These are phyloP conservation scores for Pteromalus puparum DNA, from an alignment of 1,140 invertebrate genomes.

Conservation along the genomic window DNA sequence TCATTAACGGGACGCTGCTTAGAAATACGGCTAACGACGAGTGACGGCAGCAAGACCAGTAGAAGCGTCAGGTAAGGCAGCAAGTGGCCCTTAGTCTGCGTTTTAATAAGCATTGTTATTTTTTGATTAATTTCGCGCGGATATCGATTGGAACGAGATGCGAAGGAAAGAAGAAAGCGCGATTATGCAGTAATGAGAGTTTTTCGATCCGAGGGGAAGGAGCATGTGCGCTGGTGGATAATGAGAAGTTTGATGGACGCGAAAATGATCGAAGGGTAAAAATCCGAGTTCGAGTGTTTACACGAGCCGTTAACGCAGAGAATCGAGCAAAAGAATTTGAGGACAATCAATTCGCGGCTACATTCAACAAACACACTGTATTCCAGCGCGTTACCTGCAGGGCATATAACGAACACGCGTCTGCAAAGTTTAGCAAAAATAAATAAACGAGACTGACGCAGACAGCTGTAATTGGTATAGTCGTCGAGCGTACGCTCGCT, in stretches of 20 bases:
- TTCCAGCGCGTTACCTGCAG: no score
- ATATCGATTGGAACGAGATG: neutral
- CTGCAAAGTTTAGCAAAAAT: neutral
- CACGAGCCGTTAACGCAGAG: neutral
- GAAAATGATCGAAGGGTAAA: no score
- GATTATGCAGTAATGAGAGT: slow-evolving; percentile 5
- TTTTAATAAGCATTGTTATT: slow-evolving; percentile 10
- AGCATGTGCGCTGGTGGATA: neutral
- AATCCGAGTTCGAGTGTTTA: neutral
- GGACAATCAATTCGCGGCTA: neutral
- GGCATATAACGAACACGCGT: no score
- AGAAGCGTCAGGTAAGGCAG: neutral
- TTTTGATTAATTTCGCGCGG: slow-evolving; percentile 21
- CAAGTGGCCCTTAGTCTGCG: slow-evolving; percentile 1
- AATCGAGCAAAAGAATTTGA: neutral
- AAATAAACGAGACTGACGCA: neutral
- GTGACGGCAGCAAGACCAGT: neutral
- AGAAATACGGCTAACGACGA: slow-evolving; percentile 4
- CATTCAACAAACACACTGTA: no score
- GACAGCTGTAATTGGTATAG: neutral
- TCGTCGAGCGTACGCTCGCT: no score
- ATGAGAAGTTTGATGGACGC: neutral
- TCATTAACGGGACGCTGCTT: slow-evolving; percentile 8
- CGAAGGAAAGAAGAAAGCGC: neutral
- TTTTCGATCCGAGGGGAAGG: neutral